Evolutionary conservation across 2,797 vertebrate species (phyloP), one percentile per base, ranked within the genome.

Genomic region (Labroides dimidiatus): DNA sequence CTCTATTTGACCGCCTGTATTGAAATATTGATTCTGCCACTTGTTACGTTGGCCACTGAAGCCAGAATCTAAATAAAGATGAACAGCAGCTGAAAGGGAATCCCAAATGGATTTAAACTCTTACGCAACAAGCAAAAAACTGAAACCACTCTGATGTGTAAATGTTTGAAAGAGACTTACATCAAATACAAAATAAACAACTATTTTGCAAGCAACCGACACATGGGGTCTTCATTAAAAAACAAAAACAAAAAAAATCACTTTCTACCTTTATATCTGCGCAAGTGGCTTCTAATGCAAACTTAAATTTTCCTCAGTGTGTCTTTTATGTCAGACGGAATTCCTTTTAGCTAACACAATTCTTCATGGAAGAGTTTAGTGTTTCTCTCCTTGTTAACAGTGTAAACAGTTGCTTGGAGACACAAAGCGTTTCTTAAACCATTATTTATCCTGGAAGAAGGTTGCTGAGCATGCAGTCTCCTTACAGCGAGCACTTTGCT

Each of bases 11-110:
- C 74, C 61, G 59, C 81, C 83, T 50, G 23, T 78, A 89, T 77
- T 84, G 87, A 84, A 84, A 78, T 84, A 88, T 89, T 84, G 90
- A 92, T 89, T 84, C 62, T 48, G 69, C 67, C 65, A 66, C 77
- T 87, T 87, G 81, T 88, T 77, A 48, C 67, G 27, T 37, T 30
- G 77, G 70, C 69, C 53, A n/a, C 78, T 71, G 57, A 74, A 73
- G 72, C 70, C 79, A 43, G 43, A 55, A 62, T 82, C 62, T 83
- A 78, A 84, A 86, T 66, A 62, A 52, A 49, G 77, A 73, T 37
- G 47, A 51, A 55, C 51, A 67, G 58, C 64, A 70, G 30, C 12
- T 58, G 41, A 76, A 56, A 62, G 64, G 43, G 51, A 64, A 53
- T 65, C 62, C 49, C 60, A 54, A 23, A 63, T 45, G 44, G 60